Evolutionary conservation across 2,113 vertebrate genomes (phyloP), one percentile per base, ranked within the genome.

Genomic region (Festucalex cinctus): DNA sequence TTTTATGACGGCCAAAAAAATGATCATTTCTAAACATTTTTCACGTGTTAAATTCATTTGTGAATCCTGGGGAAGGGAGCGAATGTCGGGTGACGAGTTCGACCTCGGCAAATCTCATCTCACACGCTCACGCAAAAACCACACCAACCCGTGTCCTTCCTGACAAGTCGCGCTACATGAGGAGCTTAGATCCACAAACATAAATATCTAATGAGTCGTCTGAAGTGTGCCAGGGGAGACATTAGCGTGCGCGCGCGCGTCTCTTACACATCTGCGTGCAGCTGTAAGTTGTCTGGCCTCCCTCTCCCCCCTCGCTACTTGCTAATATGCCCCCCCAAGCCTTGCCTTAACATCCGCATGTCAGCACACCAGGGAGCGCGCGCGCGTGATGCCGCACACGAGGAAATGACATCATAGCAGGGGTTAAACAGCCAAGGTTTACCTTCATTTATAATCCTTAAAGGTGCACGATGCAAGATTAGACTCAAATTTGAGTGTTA

Each of bases 381-480:
- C 17, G 37, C 17, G 46, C 19, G 36, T 35, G 86, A 74, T 41
- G 76, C 78, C 75, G 83, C 88, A 77, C 85, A 79, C 87, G 69
- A 84, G 85, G 88, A 86, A 85, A 89, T 86, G 85, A 85, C 85
- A 88, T 90, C 85, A 86, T 90, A 87, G 87, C 84, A 76, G 83
- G 88, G 83, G 83, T 89, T 90, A 89, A 91, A 90, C 83, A 86
- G 88, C 79, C 81, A 80, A 84, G 79, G 85, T 89, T 91, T 90
- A 90, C 86, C 86, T 86, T 91, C 84, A 91, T 91, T 90, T 90
- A 89, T 90, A 87, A 88, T 83, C 81, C 76, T n/a, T n/a, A n/a
- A n/a, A n/a, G n/a, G n/a, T n/a, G n/a, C n/a, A n/a, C n/a, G n/a
- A n/a, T n/a, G n/a, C n/a, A n/a, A n/a, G n/a, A n/a, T n/a, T n/a